Evolutionary conservation across 2,113 vertebrate species (phyloP).

Genomic region (Jacana jacana): DNA sequence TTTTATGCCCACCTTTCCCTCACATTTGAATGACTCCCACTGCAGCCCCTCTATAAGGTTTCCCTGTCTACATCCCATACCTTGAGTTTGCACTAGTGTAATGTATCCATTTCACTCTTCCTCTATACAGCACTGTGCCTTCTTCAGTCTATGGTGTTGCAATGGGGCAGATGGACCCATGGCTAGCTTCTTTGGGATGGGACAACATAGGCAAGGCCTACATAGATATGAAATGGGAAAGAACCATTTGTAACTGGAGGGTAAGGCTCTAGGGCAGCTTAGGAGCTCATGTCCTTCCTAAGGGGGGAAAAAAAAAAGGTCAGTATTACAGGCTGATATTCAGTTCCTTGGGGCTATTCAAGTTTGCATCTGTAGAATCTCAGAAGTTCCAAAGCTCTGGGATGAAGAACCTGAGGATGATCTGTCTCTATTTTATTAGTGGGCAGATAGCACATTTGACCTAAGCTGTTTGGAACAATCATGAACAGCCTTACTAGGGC

Average conservation of each 20-base stretch:
- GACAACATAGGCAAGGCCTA: background rate
- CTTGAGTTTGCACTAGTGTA: background rate
- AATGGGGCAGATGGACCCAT: background rate
- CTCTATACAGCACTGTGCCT: background rate
- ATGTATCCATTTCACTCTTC: background rate
- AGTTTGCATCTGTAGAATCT: background rate
- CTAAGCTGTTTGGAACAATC: background rate
- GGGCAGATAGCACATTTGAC: background rate
- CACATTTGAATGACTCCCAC: background rate
- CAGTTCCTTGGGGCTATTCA: background rate
- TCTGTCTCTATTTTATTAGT: background rate
- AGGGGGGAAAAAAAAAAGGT: background rate
- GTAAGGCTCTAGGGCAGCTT: background rate
- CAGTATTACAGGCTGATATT: background rate
- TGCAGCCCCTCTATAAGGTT: background rate
- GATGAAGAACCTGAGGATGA: background rate
- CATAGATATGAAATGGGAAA: background rate
- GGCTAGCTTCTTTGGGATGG: background rate
- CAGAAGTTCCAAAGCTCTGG: background rate
- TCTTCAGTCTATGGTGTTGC: background rate
- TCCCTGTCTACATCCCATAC: background rate
- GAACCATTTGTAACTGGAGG: background rate
- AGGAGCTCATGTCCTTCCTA: background rate
- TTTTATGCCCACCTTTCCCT: background rate
- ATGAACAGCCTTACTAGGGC: background rate